Evolutionary conservation across 2,888 invertebrate genomes (phyloP), one percentile per base, ranked within the genome.

Genomic region (Volucella bombylans): DNA sequence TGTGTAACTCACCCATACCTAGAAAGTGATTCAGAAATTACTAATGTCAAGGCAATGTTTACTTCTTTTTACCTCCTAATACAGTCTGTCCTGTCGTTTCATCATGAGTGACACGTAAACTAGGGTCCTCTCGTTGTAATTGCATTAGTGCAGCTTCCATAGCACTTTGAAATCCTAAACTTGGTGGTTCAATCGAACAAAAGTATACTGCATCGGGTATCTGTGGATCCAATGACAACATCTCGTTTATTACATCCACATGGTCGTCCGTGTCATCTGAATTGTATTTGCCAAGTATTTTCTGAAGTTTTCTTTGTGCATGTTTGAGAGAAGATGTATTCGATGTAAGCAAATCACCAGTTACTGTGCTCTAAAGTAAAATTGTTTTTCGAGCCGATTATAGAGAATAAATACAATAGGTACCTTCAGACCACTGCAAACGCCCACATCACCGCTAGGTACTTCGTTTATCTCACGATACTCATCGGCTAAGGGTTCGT

Each of bases 201-300:
- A 98, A 96, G 92, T 98, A 99, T 0, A 99, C 99, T 0, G 99
- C 98, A 89, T 97, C 96, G 0, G 98, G 98, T 78, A 98, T 92
- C 55, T 93, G 93, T 0, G 96, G 94, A 2, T 96, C 95, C 87
- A 92, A 80, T 0, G 88, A 88, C 54, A 91, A 90, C 45, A 91
- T 88, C 64, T 90, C 90, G 18, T 88, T 87, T 1, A 88, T 87
- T 0, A 87, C 64, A 45, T 89, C 88, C 6, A 12, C 82, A 0
- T 79, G 81, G n/a, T 89, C 89, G 4, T 88, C 90, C 4, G 92
- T 90, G 0, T 91, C 89, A 49, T 90, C 89, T 4, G 50, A 8
- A 8, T 74, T 57, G 12, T 72, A 52, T 10, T 89, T 87, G 31
- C 87, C 83, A 68, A 88, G 86, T 45, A 88, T 88, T 78, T 90